Conservation (phyloP, 2,888 invertebrate species). For the Syrphus vitripennis region DNA sequence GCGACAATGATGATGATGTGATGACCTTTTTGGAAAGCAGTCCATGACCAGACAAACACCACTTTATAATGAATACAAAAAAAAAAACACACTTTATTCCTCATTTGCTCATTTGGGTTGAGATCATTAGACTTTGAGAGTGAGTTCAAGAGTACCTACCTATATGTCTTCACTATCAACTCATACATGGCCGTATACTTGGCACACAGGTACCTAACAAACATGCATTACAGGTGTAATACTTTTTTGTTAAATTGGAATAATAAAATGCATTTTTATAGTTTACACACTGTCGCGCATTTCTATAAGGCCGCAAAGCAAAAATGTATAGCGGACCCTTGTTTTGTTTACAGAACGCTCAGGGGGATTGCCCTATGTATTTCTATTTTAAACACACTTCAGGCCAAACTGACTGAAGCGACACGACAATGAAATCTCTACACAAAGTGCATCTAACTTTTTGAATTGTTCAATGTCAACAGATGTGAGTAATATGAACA, state of each 20-base stretch:
- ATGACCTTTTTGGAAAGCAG: constrained; percentile 61
- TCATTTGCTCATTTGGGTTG: constrained; percentile 61
- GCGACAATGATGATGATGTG: constrained; percentile 29
- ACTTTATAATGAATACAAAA: constrained; percentile 4
- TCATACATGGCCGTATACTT: background rate
- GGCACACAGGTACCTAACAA: background rate
- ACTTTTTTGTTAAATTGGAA: constrained; percentile 10
- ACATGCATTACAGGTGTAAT: constrained; percentile 16
- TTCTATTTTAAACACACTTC: background rate
- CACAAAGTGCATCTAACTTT: constrained; percentile 3
- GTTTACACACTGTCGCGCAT: background rate
- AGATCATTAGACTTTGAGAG: constrained; percentile 60
- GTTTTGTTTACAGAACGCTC: constrained; percentile 14
- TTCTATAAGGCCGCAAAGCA: background rate
- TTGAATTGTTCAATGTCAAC: constrained; percentile 54
- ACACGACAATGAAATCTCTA: background rate
- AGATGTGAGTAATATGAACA: constrained; percentile 57
- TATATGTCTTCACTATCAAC: background rate
- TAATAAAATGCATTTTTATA: constrained; percentile 24
- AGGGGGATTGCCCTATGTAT: background rate
- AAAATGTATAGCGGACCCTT: background rate
- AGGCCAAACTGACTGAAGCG: background rate
- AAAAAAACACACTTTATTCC: constrained; percentile 28
- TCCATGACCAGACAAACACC: constrained; percentile 40
- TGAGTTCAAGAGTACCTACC: constrained; percentile 55